Percentiles rank a stretch among this genome's conserved stretches.
phyloP scores from a whole-genome alignment of 2,888 invertebrate species.

The Apamea epomidion region DNA sequence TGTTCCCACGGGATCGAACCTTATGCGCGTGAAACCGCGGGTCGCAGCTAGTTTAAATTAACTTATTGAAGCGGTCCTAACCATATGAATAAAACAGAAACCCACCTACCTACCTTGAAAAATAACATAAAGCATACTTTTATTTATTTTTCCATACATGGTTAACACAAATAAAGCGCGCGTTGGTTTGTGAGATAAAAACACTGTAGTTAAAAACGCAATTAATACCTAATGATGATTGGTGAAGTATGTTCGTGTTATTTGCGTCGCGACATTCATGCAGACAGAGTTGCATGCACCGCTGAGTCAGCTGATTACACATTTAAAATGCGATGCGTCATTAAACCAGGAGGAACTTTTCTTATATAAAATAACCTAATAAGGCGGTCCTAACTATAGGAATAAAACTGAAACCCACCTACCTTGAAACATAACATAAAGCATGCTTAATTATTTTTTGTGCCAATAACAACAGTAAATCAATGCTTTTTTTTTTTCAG shows the following conservation, averaged over 20 bases:
- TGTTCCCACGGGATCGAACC: too few relatives aligned
- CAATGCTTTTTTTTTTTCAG: slow-evolving; percentile 4
- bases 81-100: too few relatives aligned
- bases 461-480: not conserved
- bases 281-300: not conserved
- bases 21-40: too few relatives aligned
- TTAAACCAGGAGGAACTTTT: slow-evolving; percentile 2
- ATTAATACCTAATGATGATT: not conserved
- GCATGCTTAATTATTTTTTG: not conserved
- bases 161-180: not conserved
- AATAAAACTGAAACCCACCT: not conserved
- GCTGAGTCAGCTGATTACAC: not conserved
- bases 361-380: not conserved
- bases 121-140: too few relatives aligned
- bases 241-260: not conserved
- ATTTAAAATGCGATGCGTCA: not conserved
- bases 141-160: not conserved
- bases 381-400: not conserved
- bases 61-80: not conserved
- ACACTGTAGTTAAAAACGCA: not conserved
- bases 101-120: too few relatives aligned
- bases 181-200: not conserved
- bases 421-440: not conserved
- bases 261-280: not conserved
- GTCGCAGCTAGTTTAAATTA: not conserved